Evolutionary conservation across 2,797 vertebrate genomes (phyloP).

Genomic region (Zalophus californianus): DNA sequence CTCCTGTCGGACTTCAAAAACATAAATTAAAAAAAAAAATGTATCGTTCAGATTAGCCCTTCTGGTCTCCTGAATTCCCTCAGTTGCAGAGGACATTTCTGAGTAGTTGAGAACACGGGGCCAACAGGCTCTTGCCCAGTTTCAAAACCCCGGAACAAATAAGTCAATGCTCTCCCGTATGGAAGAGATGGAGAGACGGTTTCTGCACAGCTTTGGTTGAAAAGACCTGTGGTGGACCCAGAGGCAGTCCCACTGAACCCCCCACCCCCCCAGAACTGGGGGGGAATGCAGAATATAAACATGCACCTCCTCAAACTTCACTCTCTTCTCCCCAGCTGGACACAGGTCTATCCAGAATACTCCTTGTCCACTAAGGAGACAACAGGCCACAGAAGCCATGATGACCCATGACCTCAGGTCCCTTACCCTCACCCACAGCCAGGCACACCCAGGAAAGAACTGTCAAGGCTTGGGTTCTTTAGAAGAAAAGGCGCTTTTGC

Average conservation of each 20-base stretch:
- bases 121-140: background rate
- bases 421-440: background rate
- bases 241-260: background rate
- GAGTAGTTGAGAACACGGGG: background rate
- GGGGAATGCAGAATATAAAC: background rate
- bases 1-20: conserved; percentile 40
- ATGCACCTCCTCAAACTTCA: background rate
- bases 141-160: background rate
- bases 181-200: background rate
- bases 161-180: background rate
- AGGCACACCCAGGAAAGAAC: background rate
- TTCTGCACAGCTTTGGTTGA: background rate
- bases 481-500: conserved; percentile 47
- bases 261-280: background rate
- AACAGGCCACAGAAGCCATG: background rate
- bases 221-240: background rate
- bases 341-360: background rate
- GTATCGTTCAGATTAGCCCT: background rate
- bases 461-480: background rate
- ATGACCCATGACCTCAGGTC: background rate
- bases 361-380: background rate
- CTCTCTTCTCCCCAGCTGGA: background rate
- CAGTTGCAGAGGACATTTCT: background rate
- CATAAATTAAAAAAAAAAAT: background rate
- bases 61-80: background rate